Conservation (phyloP, 2,888 invertebrate genomes). For the Amblyjoppa proteus region DNA sequence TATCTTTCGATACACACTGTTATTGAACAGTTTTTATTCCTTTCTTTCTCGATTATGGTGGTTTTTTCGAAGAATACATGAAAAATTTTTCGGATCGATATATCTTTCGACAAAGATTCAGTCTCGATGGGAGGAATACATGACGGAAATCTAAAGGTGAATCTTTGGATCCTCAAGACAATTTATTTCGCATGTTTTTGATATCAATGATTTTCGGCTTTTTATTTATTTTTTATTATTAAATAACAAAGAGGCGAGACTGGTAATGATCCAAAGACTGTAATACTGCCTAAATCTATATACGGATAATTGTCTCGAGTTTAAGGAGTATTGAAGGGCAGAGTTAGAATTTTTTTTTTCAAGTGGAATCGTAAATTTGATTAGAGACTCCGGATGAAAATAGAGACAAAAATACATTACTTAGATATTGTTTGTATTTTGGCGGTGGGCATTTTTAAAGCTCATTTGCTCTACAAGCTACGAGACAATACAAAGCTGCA, state of each 20-base stretch:
- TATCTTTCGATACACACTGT: not conserved
- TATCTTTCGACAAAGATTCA: not conserved
- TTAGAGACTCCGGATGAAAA: conserved; percentile 11
- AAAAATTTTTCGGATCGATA: not conserved
- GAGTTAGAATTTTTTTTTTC: conserved; percentile 41
- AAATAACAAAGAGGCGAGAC: conserved; percentile 52
- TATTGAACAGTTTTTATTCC: not conserved
- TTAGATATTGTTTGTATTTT: conserved; percentile 10
- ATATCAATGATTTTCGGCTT: conserved; percentile 8
- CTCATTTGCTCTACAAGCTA: conserved; percentile 9
- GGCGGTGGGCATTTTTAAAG: conserved; percentile 6
- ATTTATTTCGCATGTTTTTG: conserved; percentile 23
- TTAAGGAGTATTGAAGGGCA: conserved; percentile 12
- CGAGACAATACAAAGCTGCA: conserved; percentile 51
- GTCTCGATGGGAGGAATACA: not conserved
- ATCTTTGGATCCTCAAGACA: not conserved
- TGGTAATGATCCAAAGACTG: conserved; percentile 57
- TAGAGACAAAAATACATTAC: not conserved
- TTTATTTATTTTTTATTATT: conserved; percentile 20
- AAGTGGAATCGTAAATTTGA: conserved; percentile 13
- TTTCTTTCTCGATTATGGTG: not conserved
- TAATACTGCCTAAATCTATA: conserved; percentile 24
- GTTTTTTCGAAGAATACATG: not conserved
- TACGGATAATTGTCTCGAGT: conserved; percentile 28
- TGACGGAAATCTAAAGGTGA: not conserved